Conservation (phyloP, 2,113 vertebrate genomes). For the Tapirus terrestris region DNA sequence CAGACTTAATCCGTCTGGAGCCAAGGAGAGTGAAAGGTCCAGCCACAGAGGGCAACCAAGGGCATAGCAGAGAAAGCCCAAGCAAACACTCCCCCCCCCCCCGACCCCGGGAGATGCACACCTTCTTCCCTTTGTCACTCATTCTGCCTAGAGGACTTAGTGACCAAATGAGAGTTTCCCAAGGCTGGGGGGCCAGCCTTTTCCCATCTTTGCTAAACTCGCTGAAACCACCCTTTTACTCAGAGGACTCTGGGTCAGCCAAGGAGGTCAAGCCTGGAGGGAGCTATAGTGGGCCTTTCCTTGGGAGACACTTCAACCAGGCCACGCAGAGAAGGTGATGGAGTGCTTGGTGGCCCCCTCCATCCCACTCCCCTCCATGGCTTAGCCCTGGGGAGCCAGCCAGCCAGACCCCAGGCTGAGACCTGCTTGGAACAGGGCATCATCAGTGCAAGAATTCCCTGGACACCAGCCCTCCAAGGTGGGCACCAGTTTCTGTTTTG, state of each 20-base stretch:
- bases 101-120: background rate
- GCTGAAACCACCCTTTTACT: background rate
- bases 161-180: background rate
- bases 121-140: background rate
- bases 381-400: background rate
- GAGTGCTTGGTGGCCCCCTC: background rate
- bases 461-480: background rate
- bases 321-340: background rate
- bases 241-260: background rate
- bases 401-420: background rate
- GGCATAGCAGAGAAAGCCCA: background rate
- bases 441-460: background rate
- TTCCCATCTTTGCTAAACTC: background rate
- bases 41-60: slow-evolving; percentile 40
- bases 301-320: background rate
- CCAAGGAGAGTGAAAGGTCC: background rate
- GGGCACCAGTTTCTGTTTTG: background rate
- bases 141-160: background rate
- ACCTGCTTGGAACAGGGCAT: background rate
- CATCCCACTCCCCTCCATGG: background rate
- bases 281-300: background rate
- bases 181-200: background rate
- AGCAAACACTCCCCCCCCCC: too few relatives aligned
- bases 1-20: slow-evolving; percentile 55
- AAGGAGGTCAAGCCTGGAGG: background rate